Conservation (phyloP, 2,888 invertebrate species). For the Eupeodes luniger region DNA sequence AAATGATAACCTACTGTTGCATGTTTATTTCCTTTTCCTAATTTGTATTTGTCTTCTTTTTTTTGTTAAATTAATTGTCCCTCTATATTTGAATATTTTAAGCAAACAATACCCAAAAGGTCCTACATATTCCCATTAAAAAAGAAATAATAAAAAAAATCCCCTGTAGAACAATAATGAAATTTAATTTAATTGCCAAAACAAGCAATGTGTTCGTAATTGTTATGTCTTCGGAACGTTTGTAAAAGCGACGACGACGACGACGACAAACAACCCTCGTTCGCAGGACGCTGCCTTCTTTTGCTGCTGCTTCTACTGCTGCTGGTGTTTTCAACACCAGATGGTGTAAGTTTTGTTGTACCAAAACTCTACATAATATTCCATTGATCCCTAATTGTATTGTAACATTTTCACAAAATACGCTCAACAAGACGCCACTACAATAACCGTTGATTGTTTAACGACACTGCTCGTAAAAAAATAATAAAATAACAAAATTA, state of each 20-base stretch:
- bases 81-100: constrained; percentile 35
- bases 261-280: constrained; percentile 27
- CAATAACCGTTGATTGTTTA: constrained; percentile 76
- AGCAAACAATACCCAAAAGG: constrained; percentile 52
- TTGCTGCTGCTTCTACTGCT: too few species aligned
- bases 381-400: constrained; percentile 64
- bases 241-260: constrained; percentile 19
- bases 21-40: constrained; percentile 48
- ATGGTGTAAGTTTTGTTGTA: constrained; percentile 59
- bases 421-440: constrained; percentile 71
- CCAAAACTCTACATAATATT: not conserved
- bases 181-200: constrained; percentile 74
- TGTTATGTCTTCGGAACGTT: constrained; percentile 63
- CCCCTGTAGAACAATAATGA: constrained; percentile 65
- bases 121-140: not conserved
- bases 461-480: constrained; percentile 70
- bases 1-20: constrained; percentile 51
- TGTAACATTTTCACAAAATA: constrained; percentile 48
- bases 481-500: constrained; percentile 47
- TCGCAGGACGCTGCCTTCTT: constrained; percentile 6
- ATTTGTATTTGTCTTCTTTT: not conserved
- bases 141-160: constrained; percentile 56
- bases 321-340: constrained; percentile 46
- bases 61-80: constrained; percentile 11
- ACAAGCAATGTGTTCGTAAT: constrained; percentile 71